Evolutionary conservation across 2,113 vertebrate species (phyloP), one percentile per base, ranked within the genome.

Genomic region (Onychorhynchus coronatus): DNA sequence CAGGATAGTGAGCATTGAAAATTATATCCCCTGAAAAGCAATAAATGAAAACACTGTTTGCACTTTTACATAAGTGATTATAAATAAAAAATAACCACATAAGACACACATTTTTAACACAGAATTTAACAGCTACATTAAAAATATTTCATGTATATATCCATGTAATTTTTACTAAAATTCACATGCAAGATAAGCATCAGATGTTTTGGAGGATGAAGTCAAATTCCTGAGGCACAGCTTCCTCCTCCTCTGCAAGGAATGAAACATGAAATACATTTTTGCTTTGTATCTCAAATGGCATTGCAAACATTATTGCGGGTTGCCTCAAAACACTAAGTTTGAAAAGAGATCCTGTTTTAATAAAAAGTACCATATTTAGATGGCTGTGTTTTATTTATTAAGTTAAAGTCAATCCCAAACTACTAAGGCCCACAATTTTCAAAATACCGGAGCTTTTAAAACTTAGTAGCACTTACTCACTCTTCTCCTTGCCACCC

Each of bases 1-100:
- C 99, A 90, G 99, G 99, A 97, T 99, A 99, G 44, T 97, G 98
- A 88, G 99, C 99, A 91, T 99, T 99, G 96, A 99, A 99, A 97
- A 99, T 99, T 84, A 99, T 99, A 96, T 99, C 99, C 99, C 99
- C 99, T 99, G 96, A 67, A 96, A 97, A 31, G 88, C 41, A 98
- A 67, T 73, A 97, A 90, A 93, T 18, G 12, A 96, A 96, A 90
- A 88, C 11, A 86, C 1, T 12, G 24, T 88, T 91, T 73, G 37
- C 9, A 77, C 11, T 79, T 50, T 46, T 49, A 79, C 8, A 6
- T 17, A 85, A 21, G 8, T 76, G 23, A 19, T 85, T 82, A 68
- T 23, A 93, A 71, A 82, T 52, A 71, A 83, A 66, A 70, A 89
- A 80, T 33, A 35, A 11, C 33, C 28, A 89, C 6, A 24, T 10